A percentile compares a stretch with the other conserved stretches of the same genome.
Evolutionary conservation across 2,888 invertebrate genomes (phyloP).

Genomic region (Stratiomys singularior): DNA sequence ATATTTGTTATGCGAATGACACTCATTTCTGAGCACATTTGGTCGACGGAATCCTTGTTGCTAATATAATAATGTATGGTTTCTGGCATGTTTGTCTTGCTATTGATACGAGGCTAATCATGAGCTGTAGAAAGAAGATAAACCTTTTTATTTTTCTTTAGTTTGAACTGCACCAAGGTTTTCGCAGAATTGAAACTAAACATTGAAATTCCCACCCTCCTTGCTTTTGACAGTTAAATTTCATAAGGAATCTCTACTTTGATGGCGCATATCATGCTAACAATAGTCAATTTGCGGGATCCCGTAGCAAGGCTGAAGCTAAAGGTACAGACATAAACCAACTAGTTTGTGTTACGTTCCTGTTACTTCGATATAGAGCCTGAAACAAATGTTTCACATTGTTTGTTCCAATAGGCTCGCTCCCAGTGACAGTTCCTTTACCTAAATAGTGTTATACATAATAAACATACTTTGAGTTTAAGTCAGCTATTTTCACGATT

Average conservation of each 20-base stretch:
- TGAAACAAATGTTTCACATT: not conserved
- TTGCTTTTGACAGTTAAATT: not conserved
- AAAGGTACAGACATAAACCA: conserved; percentile 4
- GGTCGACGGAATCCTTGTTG: conserved; percentile 78
- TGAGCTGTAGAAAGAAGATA: not conserved
- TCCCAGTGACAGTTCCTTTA: not conserved
- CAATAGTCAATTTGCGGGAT: conserved; percentile 8
- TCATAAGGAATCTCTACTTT: not conserved
- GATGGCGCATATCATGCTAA: not conserved
- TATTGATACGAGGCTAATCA: not conserved
- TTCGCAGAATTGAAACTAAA: not conserved
- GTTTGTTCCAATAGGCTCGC: not conserved
- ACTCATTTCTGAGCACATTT: no score
- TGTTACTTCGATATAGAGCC: not conserved
- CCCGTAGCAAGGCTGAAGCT: no score
- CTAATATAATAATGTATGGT: conserved; percentile 64
- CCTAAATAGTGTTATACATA: not conserved
- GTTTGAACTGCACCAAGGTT: not conserved
- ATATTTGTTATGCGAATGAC: no score
- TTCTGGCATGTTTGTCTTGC: not conserved
- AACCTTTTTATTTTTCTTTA: not conserved
- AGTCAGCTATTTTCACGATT: not conserved
- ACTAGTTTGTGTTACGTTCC: not conserved
- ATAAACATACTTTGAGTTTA: conserved; percentile 4
- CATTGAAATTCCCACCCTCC: not conserved